Conservation (phyloP, 2,113 vertebrate species). For the Antechinus flavipes region DNA sequence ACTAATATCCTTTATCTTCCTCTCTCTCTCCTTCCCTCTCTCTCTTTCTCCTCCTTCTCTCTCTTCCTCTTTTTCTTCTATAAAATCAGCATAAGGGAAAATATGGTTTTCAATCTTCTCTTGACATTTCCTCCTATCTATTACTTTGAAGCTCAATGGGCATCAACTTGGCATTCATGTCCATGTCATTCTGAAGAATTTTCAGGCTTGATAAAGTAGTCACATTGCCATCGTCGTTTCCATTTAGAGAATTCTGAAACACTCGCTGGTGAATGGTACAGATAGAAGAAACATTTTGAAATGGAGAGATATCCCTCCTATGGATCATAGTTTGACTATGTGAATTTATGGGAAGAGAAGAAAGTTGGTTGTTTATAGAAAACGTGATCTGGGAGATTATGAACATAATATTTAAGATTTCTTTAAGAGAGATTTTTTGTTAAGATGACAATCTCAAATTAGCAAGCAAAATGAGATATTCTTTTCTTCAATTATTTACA, state of each 20-base stretch:
- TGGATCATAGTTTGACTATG: not conserved
- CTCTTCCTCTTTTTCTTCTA: not conserved
- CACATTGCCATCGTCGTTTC: no score
- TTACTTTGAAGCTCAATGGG: conserved; percentile 34
- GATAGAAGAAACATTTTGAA: not conserved
- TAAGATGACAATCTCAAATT: no score
- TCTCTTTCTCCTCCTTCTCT: no score
- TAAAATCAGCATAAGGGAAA: conserved; percentile 7
- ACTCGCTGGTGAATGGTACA: not conserved
- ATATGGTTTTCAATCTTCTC: not conserved
- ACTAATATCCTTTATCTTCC: no score
- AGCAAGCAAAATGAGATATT: no score
- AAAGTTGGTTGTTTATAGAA: no score
- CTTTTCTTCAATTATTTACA: no score
- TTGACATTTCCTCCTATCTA: not conserved
- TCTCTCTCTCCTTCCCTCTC: no score
- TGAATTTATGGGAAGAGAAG: no score
- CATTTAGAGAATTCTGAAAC: not conserved
- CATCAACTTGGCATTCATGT: conserved; percentile 36
- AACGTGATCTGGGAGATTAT: no score
- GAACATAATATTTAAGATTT: no score
- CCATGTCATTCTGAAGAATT: not conserved
- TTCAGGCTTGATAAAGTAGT: not conserved
- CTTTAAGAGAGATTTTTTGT: no score
- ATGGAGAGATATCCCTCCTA: not conserved